These are phyloP conservation scores for Neogale vison DNA, from an alignment of 2,113 vertebrate species.

Conservation along the genomic window DNA sequence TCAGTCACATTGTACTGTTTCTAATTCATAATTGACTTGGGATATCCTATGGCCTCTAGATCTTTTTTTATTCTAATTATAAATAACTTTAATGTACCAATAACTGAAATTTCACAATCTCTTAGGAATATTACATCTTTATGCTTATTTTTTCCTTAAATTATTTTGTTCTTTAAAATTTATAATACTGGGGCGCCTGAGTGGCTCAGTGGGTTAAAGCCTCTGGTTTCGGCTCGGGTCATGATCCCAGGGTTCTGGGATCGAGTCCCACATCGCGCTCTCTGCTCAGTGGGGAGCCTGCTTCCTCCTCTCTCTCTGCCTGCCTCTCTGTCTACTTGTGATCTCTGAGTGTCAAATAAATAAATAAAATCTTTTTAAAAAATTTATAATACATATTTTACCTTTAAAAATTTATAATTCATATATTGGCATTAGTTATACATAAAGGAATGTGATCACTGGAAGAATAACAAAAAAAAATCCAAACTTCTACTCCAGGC, in stretches of 20 bases:
- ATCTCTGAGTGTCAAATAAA: too few relatives aligned
- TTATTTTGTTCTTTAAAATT: neutral
- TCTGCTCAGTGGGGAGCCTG: too few relatives aligned
- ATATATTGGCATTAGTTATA: neutral
- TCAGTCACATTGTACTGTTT: neutral
- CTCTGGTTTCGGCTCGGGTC: too few relatives aligned
- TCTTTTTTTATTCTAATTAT: slow-evolving; percentile 7
- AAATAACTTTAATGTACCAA: neutral
- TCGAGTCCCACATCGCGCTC: too few relatives aligned
- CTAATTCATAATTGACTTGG: slow-evolving; percentile 12
- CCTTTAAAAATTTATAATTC: neutral
- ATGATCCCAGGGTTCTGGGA: too few relatives aligned
- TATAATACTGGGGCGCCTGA: neutral
- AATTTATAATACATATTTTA: neutral
- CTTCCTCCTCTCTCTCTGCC: too few relatives aligned
- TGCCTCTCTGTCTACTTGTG: too few relatives aligned
- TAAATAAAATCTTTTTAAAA: neutral
- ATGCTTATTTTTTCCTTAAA: neutral
- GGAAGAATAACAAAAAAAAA: neutral
- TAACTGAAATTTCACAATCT: neutral
- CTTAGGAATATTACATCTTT: neutral
- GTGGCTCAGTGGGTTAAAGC: too few relatives aligned
- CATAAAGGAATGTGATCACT: neutral
- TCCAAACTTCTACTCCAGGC: neutral
- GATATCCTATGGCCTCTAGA: neutral